These are phyloP conservation scores for Halyomorpha halys DNA, from an alignment of 1,140 invertebrate genomes.

Conservation along the genomic window DNA sequence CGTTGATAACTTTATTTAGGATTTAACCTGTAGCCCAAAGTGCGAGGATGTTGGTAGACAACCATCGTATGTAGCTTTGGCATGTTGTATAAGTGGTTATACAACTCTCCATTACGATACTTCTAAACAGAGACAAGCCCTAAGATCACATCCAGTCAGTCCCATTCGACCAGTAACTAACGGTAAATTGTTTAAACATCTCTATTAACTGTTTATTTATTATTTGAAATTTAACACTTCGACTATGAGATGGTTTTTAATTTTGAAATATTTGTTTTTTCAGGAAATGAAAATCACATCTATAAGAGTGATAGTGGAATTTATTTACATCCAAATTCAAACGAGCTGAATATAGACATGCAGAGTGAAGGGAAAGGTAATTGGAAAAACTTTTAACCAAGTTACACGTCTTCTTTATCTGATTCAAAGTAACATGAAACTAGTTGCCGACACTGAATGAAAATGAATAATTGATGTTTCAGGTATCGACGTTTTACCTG, in stretches of 20 bases:
- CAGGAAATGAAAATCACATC: slow-evolving; percentile 9
- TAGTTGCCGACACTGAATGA: no score
- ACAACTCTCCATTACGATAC: slow-evolving; percentile 73
- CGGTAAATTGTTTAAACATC: neutral
- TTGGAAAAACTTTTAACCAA: no score
- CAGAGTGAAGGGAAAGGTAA: slow-evolving; percentile 17
- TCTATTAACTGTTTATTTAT: neutral
- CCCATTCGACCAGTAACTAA: slow-evolving; percentile 21
- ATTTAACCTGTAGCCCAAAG: no score
- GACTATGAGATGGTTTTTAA: neutral
- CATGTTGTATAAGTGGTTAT: slow-evolving; percentile 83
- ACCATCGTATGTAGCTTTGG: slow-evolving; percentile 76
- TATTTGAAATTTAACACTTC: neutral
- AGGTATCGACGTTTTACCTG: slow-evolving; percentile 20
- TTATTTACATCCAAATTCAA: slow-evolving; percentile 10
- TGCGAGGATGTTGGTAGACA: slow-evolving; percentile 35
- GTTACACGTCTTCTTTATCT: neutral
- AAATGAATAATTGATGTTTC: neutral
- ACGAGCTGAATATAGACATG: slow-evolving; percentile 15
- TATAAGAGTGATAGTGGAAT: slow-evolving; percentile 22
- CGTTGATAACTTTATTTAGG: no score
- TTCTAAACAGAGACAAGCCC: slow-evolving; percentile 58
- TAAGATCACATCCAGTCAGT: slow-evolving; percentile 35
- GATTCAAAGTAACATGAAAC: neutral
- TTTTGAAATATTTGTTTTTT: slow-evolving; percentile 5